Conservation (phyloP, 2,797 vertebrate species). For the Danio jaintianensis region DNA sequence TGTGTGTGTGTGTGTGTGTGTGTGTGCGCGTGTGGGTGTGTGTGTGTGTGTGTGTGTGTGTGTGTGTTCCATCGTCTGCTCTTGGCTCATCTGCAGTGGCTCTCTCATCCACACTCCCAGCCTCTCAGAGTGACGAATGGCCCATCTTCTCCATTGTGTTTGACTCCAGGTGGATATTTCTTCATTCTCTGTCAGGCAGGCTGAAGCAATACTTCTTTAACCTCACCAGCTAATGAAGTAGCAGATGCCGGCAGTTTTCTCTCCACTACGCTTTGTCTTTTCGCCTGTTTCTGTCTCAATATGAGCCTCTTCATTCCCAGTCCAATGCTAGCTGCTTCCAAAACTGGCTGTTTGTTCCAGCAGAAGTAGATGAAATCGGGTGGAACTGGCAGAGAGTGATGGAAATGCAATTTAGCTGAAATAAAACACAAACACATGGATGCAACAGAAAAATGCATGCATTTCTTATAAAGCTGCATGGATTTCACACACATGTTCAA, state of each 20-base stretch:
- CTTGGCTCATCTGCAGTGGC: constrained; percentile 39
- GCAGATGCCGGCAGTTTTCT: constrained; percentile 60
- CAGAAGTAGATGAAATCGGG: constrained; percentile 65
- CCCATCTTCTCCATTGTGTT: constrained; percentile 58
- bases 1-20: not conserved
- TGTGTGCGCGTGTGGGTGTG: constrained; percentile 20
- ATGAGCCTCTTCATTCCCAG: constrained; percentile 54
- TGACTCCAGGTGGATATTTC: constrained; percentile 70
- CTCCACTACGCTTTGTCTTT: constrained; percentile 40
- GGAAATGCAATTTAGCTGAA: constrained; percentile 52
- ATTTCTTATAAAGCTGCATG: not conserved
- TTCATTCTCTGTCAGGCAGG: constrained; percentile 66
- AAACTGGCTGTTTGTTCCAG: constrained; percentile 66
- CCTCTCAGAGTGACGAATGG: constrained; percentile 64
- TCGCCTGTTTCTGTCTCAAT: constrained; percentile 32
- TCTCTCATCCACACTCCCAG: constrained; percentile 41
- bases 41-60: constrained; percentile 2
- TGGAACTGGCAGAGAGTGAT: constrained; percentile 68
- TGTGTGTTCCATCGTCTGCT: constrained; percentile 45
- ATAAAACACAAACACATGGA: constrained; percentile 23
- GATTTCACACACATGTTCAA: constrained; percentile 9
- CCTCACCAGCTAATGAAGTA: constrained; percentile 66
- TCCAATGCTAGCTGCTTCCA: constrained; percentile 53
- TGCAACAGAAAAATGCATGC: constrained; percentile 12
- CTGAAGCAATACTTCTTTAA: constrained; percentile 65